Evolutionary conservation across 2,888 invertebrate genomes (phyloP).

Genomic region (Torymus aiolomorphi): DNA sequence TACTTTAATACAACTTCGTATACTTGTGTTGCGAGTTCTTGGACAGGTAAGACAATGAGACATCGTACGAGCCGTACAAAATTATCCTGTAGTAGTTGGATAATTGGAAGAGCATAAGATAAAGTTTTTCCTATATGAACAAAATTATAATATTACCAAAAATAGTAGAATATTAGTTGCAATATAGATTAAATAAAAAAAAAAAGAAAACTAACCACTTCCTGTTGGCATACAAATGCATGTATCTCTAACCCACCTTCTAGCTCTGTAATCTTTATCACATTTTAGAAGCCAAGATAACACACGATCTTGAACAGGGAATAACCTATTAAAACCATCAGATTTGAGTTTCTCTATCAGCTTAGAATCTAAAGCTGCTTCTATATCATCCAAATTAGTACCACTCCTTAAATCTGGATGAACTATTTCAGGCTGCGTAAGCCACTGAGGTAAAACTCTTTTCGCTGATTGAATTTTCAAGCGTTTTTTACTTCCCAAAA

Average conservation of each 20-base stretch:
- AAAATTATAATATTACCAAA: slow-evolving; percentile 11
- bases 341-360: slow-evolving; percentile 81
- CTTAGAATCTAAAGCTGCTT: slow-evolving; percentile 79
- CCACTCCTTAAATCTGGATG: slow-evolving; percentile 82
- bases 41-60: slow-evolving; percentile 93
- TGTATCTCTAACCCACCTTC: slow-evolving; percentile 88
- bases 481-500: slow-evolving; percentile 74
- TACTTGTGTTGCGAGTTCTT: slow-evolving; percentile 93
- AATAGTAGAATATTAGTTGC: neutral
- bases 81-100: slow-evolving; percentile 81
- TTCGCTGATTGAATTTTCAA: slow-evolving; percentile 77
- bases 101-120: slow-evolving; percentile 93
- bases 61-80: slow-evolving; percentile 85
- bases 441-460: slow-evolving; percentile 90
- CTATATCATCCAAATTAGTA: slow-evolving; percentile 75
- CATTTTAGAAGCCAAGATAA: slow-evolving; percentile 86
- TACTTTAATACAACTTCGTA: slow-evolving; percentile 87
- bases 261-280: slow-evolving; percentile 78
- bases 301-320: slow-evolving; percentile 89
- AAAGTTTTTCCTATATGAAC: slow-evolving; percentile 84
- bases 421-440: slow-evolving; percentile 87
- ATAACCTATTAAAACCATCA: slow-evolving; percentile 86
- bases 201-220: slow-evolving; percentile 80
- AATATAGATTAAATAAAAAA: slow-evolving; percentile 6
- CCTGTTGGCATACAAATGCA: slow-evolving; percentile 99